These are phyloP conservation scores for Lamprologus callipterus DNA, from an alignment of 2,113 vertebrate species.

Conservation along the genomic window DNA sequence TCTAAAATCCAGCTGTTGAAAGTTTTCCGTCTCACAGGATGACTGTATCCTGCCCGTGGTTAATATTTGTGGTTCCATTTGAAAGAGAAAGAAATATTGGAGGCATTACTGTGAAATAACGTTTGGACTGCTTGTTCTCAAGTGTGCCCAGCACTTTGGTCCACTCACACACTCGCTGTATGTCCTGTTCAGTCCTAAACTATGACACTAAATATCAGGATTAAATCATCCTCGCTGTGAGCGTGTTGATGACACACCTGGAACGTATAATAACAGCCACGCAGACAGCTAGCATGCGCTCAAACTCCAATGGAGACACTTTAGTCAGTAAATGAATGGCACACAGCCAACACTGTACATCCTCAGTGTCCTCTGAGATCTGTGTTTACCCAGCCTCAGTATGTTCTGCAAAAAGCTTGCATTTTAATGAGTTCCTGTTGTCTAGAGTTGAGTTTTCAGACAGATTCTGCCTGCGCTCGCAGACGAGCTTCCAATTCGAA, in stretches of 20 bases:
- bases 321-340: background rate
- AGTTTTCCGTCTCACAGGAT: no score
- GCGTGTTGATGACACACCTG: background rate
- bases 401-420: background rate
- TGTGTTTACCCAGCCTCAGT: background rate
- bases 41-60: background rate
- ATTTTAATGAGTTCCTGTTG: background rate
- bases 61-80: background rate
- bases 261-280: background rate
- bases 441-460: background rate
- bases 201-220: background rate
- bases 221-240: background rate
- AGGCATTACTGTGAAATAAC: background rate
- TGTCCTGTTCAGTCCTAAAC: background rate
- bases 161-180: background rate
- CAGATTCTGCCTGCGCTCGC: background rate
- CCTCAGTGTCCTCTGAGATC: background rate
- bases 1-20: background rate
- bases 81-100: background rate
- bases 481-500: background rate
- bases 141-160: background rate
- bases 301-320: background rate
- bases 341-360: background rate
- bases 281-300: background rate
- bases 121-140: rapidly evolving